Conservation (phyloP, 2,797 vertebrate genomes). For the Semotilus atromaculatus region DNA sequence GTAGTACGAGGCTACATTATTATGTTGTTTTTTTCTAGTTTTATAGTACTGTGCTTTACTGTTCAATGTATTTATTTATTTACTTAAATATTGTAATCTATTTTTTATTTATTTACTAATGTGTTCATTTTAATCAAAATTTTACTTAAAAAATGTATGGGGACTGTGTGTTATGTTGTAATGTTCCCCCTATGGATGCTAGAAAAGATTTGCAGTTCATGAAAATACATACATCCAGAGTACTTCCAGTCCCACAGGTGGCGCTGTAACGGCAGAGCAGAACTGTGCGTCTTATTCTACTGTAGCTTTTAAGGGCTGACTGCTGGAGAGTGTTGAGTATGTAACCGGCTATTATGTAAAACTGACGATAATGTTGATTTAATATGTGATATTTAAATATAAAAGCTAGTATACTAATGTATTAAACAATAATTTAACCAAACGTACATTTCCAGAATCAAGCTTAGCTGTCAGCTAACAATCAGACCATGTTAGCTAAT, state of each 20-base stretch:
- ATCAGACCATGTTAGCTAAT: neutral
- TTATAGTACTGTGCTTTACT: neutral
- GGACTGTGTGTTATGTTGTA: too few species aligned
- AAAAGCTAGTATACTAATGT: neutral
- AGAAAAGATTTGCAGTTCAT: neutral
- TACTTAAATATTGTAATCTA: neutral
- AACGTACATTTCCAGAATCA: neutral
- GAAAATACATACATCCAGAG: neutral
- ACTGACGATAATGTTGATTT: neutral
- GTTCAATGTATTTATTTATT: neutral
- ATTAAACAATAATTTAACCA: neutral
- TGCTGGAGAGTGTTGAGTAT: constrained; percentile 4
- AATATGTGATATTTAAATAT: neutral
- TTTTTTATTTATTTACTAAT: neutral
- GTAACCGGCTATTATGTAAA: neutral
- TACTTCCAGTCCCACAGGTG: neutral
- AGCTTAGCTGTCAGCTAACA: neutral
- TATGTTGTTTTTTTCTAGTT: too few species aligned
- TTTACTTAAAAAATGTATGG: too few species aligned
- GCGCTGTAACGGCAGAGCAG: neutral
- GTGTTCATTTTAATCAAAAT: neutral
- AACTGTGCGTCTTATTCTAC: neutral
- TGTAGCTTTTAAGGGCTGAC: neutral
- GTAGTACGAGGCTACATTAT: too few species aligned
- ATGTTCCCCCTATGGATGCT: too few species aligned